phyloP scores from a whole-genome alignment of 2,888 invertebrate genomes.

The Ectemnius cavifrons region DNA sequence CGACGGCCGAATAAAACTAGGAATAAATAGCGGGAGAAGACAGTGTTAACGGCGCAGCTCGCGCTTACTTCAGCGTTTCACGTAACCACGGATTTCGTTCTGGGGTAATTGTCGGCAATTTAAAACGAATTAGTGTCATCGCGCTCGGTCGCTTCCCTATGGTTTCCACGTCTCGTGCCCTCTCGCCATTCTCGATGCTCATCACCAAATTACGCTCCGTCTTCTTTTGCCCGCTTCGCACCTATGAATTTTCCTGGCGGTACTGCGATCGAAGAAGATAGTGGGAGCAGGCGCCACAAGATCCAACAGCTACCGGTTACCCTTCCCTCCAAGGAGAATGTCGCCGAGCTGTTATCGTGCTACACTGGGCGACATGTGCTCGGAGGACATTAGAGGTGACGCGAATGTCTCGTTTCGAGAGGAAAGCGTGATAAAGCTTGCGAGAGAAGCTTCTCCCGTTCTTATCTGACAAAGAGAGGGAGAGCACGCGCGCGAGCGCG shows the following conservation, averaged over 20 bases:
- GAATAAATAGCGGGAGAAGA: not conserved
- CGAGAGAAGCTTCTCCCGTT: constrained; percentile 20
- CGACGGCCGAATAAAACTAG: not conserved
- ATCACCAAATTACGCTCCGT: too few species aligned
- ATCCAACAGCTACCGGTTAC: too few species aligned
- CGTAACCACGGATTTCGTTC: not conserved
- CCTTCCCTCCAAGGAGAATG: too few species aligned
- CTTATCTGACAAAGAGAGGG: constrained; percentile 41
- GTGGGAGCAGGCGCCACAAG: too few species aligned
- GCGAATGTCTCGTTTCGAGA: constrained; percentile 40
- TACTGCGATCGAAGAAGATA: too few species aligned
- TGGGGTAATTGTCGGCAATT: not conserved
- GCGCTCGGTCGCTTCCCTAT: not conserved
- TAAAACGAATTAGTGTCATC: constrained; percentile 10
- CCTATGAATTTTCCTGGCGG: too few species aligned
- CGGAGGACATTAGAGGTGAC: constrained; percentile 41
- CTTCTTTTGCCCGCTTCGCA: too few species aligned
- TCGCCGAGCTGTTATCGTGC: too few species aligned
- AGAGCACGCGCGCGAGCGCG: too few species aligned
- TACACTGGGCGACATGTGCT: too few species aligned
- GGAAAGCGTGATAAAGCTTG: constrained; percentile 63
- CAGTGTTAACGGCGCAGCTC: not conserved
- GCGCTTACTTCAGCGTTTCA: not conserved
- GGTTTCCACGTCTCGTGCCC: too few species aligned
- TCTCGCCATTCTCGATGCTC: too few species aligned